These are phyloP conservation scores for Microtus richardsoni DNA, from an alignment of 2,113 vertebrate species.

Conservation along the genomic window DNA sequence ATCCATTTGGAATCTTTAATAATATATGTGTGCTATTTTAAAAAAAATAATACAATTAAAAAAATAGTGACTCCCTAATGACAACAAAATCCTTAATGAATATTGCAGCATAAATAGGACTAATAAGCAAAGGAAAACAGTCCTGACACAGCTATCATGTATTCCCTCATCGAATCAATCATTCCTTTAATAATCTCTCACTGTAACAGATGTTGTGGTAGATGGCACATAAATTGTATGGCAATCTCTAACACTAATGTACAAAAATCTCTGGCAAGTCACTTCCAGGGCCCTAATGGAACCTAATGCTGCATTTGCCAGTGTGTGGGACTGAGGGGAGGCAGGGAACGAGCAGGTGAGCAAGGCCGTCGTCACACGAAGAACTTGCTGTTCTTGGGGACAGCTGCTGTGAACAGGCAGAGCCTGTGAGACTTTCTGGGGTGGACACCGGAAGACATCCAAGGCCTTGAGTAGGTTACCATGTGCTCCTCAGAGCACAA, in stretches of 20 bases:
- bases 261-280: background rate
- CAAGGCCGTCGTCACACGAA: background rate
- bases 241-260: background rate
- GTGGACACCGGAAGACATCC: background rate
- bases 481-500: background rate
- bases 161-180: background rate
- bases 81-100: background rate
- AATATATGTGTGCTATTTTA: background rate
- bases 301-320: too few relatives aligned
- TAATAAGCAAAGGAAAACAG: background rate
- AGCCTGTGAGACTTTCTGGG: background rate
- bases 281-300: background rate
- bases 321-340: background rate
- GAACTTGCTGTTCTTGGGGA: background rate
- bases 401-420: background rate
- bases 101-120: background rate
- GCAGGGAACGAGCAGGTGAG: background rate
- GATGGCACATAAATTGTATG: background rate
- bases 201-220: background rate
- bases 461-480: background rate
- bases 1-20: background rate
- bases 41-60: constrained; percentile 5
- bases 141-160: background rate
- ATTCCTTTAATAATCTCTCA: background rate
- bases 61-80: background rate